Conservation (phyloP, 2,888 invertebrate species). For the Lycophotia porphyrea region DNA sequence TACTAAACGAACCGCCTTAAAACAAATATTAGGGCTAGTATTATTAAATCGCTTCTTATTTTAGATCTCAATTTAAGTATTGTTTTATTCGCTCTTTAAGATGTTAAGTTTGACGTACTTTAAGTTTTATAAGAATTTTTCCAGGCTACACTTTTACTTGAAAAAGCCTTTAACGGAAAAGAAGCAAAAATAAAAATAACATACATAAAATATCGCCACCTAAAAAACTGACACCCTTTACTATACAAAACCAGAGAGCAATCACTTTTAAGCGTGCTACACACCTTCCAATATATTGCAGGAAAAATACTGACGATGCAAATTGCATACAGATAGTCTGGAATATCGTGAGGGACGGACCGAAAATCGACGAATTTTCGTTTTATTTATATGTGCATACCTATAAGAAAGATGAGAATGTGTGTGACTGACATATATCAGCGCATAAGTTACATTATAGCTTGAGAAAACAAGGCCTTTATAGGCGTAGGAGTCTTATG, state of each 20-base stretch:
- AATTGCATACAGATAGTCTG: slow-evolving; percentile 59
- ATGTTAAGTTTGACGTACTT: background rate
- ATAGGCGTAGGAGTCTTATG: slow-evolving; percentile 12
- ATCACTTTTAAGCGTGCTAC: slow-evolving; percentile 43
- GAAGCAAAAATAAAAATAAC: background rate
- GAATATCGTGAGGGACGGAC: slow-evolving; percentile 42
- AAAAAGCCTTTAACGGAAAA: background rate
- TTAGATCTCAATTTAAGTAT: no score
- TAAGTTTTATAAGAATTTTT: background rate
- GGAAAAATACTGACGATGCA: slow-evolving; percentile 59
- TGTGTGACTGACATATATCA: slow-evolving; percentile 17
- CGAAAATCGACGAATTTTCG: slow-evolving; percentile 24
- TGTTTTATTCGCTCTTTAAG: background rate
- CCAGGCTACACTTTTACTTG: background rate
- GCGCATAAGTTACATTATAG: background rate
- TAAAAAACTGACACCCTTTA: slow-evolving; percentile 21
- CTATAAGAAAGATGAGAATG: slow-evolving; percentile 20
- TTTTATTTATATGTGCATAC: slow-evolving; percentile 22
- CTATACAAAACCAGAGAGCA: slow-evolving; percentile 24
- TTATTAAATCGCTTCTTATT: slow-evolving; percentile 11
- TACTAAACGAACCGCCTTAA: slow-evolving; percentile 27
- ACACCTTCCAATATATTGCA: slow-evolving; percentile 49
- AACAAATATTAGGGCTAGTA: slow-evolving; percentile 14
- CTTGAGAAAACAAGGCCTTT: slow-evolving; percentile 13
- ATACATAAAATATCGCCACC: slow-evolving; percentile 20